Evolutionary conservation across 2,888 invertebrate genomes (phyloP).

Genomic region (Cheilosia scutellata): DNA sequence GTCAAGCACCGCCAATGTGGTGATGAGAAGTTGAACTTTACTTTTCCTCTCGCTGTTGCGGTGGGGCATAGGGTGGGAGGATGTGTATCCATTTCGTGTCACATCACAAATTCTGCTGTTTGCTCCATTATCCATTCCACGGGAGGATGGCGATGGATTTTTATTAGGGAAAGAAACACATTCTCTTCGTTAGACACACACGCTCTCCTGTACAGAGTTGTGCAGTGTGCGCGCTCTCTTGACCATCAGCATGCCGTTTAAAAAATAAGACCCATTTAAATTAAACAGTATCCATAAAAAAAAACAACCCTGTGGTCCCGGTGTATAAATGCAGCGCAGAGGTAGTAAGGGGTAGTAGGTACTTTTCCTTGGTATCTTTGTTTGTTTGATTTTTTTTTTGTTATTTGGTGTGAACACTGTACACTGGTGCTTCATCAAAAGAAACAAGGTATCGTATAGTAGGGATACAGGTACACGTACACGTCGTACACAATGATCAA

Average conservation of each 20-base stretch:
- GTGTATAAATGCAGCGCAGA: constrained; percentile 8
- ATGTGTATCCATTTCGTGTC: constrained; percentile 39
- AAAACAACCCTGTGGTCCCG: not conserved
- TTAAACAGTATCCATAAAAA: constrained; percentile 28
- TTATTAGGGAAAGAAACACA: constrained; percentile 1
- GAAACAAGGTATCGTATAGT: constrained; percentile 20
- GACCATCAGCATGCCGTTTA: constrained; percentile 18
- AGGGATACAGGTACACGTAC: constrained; percentile 1
- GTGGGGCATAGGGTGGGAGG: not conserved
- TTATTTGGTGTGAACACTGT: not conserved
- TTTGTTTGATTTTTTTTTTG: constrained; percentile 8
- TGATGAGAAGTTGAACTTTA: constrained; percentile 33
- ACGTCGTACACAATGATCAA: not conserved
- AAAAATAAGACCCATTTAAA: constrained; percentile 32
- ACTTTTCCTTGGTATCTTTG: constrained; percentile 24
- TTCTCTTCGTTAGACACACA: constrained; percentile 29
- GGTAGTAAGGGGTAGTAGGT: too few relatives aligned
- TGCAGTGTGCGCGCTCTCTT: constrained; percentile 38
- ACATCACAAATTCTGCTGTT: constrained; percentile 33
- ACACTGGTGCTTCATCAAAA: constrained; percentile 9
- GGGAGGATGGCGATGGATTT: constrained; percentile 2
- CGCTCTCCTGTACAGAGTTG: not conserved
- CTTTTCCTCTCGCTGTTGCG: constrained; percentile 7
- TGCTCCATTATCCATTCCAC: constrained; percentile 35
- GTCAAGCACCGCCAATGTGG: not conserved